Evolutionary conservation across 2,888 invertebrate species (phyloP).

Genomic region (Hydriomena furcata): DNA sequence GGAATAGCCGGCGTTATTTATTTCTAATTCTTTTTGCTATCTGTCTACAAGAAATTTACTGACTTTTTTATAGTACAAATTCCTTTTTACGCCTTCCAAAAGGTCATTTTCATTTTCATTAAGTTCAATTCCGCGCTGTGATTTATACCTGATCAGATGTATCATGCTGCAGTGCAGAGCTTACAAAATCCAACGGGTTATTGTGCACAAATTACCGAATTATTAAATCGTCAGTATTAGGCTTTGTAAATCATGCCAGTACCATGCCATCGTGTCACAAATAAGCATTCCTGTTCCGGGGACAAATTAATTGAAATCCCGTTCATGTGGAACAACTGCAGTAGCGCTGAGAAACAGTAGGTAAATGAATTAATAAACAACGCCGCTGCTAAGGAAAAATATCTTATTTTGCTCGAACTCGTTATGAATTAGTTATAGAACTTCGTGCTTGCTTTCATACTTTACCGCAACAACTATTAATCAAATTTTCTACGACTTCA

Average conservation of each 20-base stretch:
- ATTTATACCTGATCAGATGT: conserved; percentile 39
- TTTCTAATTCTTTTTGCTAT: neutral
- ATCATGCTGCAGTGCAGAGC: conserved; percentile 19
- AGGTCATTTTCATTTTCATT: no score
- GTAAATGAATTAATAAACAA: conserved; percentile 45
- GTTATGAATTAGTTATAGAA: conserved; percentile 17
- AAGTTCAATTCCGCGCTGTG: conserved; percentile 51
- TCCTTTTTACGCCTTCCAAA: no score
- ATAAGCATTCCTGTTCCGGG: conserved; percentile 30
- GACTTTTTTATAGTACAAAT: no score
- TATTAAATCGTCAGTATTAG: conserved; percentile 34
- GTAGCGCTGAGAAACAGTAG: conserved; percentile 26
- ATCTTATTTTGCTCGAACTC: conserved; percentile 11
- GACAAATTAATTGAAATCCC: conserved; percentile 51
- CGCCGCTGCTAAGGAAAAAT: conserved; percentile 12
- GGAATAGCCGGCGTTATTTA: neutral
- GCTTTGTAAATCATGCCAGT: conserved; percentile 34
- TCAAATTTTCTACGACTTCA: conserved; percentile 8
- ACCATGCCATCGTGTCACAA: conserved; percentile 40
- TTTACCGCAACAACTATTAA: conserved; percentile 22
- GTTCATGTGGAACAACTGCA: conserved; percentile 41
- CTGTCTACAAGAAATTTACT: conserved; percentile 14
- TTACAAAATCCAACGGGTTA: conserved; percentile 19
- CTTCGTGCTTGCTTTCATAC: conserved; percentile 14
- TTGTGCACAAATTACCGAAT: conserved; percentile 30